Evolutionary conservation across 2,888 invertebrate genomes (phyloP).

Genomic region (Eristalis intricaria): DNA sequence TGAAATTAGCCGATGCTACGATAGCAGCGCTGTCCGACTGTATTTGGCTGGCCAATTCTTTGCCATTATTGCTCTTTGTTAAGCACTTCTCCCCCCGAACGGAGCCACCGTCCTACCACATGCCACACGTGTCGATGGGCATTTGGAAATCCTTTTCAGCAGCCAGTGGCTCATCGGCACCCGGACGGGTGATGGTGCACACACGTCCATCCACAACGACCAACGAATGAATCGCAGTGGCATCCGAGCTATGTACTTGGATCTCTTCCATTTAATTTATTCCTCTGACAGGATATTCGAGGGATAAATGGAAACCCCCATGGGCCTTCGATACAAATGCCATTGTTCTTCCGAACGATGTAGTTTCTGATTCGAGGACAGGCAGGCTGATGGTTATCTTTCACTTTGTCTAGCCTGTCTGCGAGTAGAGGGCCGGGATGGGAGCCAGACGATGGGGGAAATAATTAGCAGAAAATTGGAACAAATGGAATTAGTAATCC

Average conservation of each 20-base stretch:
- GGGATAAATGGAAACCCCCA: constrained; percentile 59
- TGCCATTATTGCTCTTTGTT: constrained; percentile 51
- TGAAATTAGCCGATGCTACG: constrained; percentile 38
- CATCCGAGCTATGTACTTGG: constrained; percentile 54
- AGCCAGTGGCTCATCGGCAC: constrained; percentile 37
- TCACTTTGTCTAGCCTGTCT: constrained; percentile 50
- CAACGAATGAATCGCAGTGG: constrained; percentile 49
- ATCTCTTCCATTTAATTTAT: constrained; percentile 67
- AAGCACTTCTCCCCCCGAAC: background rate
- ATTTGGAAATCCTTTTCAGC: constrained; percentile 33
- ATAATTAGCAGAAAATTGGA: constrained; percentile 70
- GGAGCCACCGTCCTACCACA: background rate
- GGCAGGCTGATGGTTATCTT: constrained; percentile 61
- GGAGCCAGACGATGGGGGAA: constrained; percentile 51
- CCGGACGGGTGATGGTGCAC: constrained; percentile 45
- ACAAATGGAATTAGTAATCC: constrained; percentile 56
- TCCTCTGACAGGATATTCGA: constrained; percentile 64
- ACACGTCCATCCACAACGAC: constrained; percentile 37
- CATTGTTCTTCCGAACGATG: constrained; percentile 58
- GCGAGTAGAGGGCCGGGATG: background rate
- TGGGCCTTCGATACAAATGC: constrained; percentile 48
- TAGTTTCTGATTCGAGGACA: constrained; percentile 35
- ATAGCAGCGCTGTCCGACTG: constrained; percentile 32
- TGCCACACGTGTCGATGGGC: background rate
- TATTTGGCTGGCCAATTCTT: constrained; percentile 46